A percentile compares a stretch with the other conserved stretches of the same genome.
These are phyloP conservation scores for Amphipoea lucens DNA, from an alignment of 2,888 invertebrate species.

Conservation along the genomic window DNA sequence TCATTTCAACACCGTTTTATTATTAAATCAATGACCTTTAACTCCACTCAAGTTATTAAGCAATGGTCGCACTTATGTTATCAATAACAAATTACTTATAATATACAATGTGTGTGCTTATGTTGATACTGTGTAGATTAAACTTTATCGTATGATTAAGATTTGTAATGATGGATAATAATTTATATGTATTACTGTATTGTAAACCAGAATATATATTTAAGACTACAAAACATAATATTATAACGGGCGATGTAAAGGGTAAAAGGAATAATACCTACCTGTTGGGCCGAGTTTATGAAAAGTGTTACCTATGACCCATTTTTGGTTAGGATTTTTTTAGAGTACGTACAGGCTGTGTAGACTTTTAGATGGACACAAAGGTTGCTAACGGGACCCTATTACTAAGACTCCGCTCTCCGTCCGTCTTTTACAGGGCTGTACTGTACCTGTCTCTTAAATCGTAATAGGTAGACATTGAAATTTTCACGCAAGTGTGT, in stretches of 20 bases:
- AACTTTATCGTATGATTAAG: slow-evolving; percentile 29
- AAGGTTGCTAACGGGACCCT: too few relatives aligned
- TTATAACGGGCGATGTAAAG: background rate
- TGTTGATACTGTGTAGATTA: slow-evolving; percentile 37
- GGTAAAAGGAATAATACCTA: too few relatives aligned
- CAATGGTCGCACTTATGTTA: slow-evolving; percentile 36
- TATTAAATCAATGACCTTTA: slow-evolving; percentile 58
- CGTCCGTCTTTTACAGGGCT: too few relatives aligned
- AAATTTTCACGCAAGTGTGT: too few relatives aligned
- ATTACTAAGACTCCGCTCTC: too few relatives aligned
- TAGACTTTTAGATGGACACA: too few relatives aligned
- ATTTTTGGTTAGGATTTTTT: too few relatives aligned
- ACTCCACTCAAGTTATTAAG: slow-evolving; percentile 35
- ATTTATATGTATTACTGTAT: background rate
- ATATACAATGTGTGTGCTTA: background rate
- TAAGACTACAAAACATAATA: background rate
- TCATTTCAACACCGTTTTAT: slow-evolving; percentile 35
- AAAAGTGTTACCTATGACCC: too few relatives aligned
- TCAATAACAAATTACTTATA: slow-evolving; percentile 36
- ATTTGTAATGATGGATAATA: slow-evolving; percentile 8
- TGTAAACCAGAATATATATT: background rate
- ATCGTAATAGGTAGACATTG: too few relatives aligned
- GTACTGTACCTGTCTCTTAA: too few relatives aligned
- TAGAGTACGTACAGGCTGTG: too few relatives aligned
- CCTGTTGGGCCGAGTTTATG: too few relatives aligned